Conservation (phyloP, 2,797 vertebrate genomes). For the Sylvilagus floridanus region DNA sequence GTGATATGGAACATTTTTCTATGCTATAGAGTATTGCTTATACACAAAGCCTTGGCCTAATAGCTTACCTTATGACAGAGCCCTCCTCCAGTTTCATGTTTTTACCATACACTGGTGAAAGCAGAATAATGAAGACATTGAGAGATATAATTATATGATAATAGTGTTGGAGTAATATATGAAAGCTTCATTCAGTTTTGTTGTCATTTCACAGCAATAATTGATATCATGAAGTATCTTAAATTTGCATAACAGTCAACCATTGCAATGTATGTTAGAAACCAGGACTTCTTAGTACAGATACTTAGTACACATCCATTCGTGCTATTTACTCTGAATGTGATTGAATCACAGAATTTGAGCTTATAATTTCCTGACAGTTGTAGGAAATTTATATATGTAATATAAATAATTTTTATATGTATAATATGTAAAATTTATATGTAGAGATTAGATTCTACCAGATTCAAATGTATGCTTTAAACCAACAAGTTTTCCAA, state of each 20-base stretch:
- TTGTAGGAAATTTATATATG: conserved; percentile 9
- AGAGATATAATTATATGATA: conserved; percentile 1
- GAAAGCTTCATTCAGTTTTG: background rate
- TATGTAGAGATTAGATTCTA: background rate
- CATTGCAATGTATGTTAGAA: conserved; percentile 18
- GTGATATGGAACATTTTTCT: background rate
- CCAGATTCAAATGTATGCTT: background rate
- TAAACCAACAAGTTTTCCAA: background rate
- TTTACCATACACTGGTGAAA: background rate
- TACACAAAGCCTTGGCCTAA: background rate
- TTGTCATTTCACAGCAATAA: conserved; percentile 12
- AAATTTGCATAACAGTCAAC: conserved; percentile 15
- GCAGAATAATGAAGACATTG: background rate
- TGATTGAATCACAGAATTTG: background rate
- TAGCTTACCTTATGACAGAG: background rate
- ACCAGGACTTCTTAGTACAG: conserved; percentile 5
- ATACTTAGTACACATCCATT: background rate
- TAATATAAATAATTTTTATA: no score
- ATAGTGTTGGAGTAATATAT: background rate
- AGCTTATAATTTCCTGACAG: conserved; percentile 2
- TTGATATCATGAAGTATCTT: background rate
- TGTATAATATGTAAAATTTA: background rate
- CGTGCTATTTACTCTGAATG: background rate
- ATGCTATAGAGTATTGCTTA: background rate
- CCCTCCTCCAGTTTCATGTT: background rate